These are phyloP conservation scores for Lacanobia oleracea DNA, from an alignment of 2,888 invertebrate genomes.

Conservation along the genomic window DNA sequence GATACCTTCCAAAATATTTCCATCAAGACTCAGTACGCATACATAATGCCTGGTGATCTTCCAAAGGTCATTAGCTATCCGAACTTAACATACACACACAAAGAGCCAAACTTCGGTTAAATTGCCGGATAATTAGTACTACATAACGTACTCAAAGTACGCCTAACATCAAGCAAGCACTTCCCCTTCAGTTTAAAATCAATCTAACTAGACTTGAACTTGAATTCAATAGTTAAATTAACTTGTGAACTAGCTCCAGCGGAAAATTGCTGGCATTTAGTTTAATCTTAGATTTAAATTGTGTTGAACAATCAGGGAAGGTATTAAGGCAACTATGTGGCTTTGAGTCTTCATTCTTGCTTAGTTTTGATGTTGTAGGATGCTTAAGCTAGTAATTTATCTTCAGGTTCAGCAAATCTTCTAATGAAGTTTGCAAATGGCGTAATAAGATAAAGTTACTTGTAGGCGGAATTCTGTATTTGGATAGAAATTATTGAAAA, in stretches of 20 bases:
- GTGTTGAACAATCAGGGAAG: slow-evolving; percentile 36
- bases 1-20: slow-evolving; percentile 24
- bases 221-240: slow-evolving; percentile 54
- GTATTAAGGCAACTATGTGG: slow-evolving; percentile 27
- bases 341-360: slow-evolving; percentile 17
- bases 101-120: slow-evolving; percentile 34
- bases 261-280: slow-evolving; percentile 54
- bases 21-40: slow-evolving; percentile 16
- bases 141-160: slow-evolving; percentile 28
- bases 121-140: slow-evolving; percentile 45
- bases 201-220: slow-evolving; percentile 52
- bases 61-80: slow-evolving; percentile 35
- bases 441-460: slow-evolving; percentile 24
- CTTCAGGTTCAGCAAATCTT: slow-evolving; percentile 12
- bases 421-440: slow-evolving; percentile 21
- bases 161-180: slow-evolving; percentile 40
- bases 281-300: slow-evolving; percentile 59
- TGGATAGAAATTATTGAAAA: not conserved
- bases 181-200: slow-evolving; percentile 58
- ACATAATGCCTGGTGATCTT: slow-evolving; percentile 29
- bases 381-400: slow-evolving; percentile 16
- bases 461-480: not conserved
- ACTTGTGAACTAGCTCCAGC: slow-evolving; percentile 47
- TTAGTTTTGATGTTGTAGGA: slow-evolving; percentile 24
- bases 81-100: slow-evolving; percentile 32